These are phyloP conservation scores for Lepisosteus osseus DNA, from an alignment of 2,113 vertebrate genomes.

Conservation along the genomic window DNA sequence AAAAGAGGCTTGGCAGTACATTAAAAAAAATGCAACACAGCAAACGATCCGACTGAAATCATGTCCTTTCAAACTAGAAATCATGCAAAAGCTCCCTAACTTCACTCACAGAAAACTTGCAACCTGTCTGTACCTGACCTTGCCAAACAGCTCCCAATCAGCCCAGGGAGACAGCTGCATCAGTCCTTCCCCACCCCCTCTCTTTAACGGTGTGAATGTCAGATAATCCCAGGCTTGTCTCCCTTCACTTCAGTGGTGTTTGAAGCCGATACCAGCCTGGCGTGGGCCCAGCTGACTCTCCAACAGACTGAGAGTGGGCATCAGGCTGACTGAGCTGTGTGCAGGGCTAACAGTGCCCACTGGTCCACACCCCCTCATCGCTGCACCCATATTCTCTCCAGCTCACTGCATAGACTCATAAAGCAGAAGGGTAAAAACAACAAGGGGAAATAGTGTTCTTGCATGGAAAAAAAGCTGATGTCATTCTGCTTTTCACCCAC, in stretches of 20 bases:
- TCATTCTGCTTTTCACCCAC: constrained; percentile 1
- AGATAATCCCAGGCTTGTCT: constrained; percentile 48
- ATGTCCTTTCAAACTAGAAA: too few relatives aligned
- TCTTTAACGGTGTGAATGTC: constrained; percentile 51
- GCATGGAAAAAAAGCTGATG: neutral
- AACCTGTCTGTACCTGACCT: too few relatives aligned
- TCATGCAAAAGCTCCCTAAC: too few relatives aligned
- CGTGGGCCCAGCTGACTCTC: constrained; percentile 42
- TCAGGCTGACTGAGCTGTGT: constrained; percentile 51
- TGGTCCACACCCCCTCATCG: constrained; percentile 43
- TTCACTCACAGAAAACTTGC: too few relatives aligned
- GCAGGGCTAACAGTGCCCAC: constrained; percentile 56
- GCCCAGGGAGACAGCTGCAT: too few relatives aligned
- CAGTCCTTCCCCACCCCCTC: constrained; percentile 42
- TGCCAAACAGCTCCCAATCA: too few relatives aligned
- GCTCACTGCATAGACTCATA: constrained; percentile 7
- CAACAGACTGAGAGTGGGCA: constrained; percentile 44
- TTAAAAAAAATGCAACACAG: too few relatives aligned
- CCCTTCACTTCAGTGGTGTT: constrained; percentile 42
- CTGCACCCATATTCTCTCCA: constrained; percentile 10
- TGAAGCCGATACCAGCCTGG: constrained; percentile 64
- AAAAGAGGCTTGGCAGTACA: too few relatives aligned
- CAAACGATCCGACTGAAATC: too few relatives aligned
- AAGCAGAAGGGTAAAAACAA: constrained; percentile 7
- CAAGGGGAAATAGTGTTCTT: constrained; percentile 11